phyloP scores from a whole-genome alignment of 2,113 vertebrate species.

The Podocnemis expansa region DNA sequence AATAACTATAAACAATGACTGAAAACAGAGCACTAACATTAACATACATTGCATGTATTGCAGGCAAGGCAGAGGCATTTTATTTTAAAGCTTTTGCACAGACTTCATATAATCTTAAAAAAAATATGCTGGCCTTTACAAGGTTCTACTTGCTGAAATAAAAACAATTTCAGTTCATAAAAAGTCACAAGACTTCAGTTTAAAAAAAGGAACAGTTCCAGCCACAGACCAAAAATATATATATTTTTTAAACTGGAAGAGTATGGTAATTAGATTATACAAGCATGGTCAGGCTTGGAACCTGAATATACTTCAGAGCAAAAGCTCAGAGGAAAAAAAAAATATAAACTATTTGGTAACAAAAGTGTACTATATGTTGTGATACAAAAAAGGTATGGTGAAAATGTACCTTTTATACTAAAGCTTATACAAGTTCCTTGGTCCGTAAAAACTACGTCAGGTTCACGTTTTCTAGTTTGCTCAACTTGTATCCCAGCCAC shows the following conservation, averaged over 20 bases:
- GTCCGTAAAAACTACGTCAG: conserved; percentile 98
- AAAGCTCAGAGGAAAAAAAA: conserved; percentile 88
- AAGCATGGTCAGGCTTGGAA: conserved; percentile 84
- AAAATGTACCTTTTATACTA: conserved; percentile 99
- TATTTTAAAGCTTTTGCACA: conserved; percentile 99
- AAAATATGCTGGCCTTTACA: conserved; percentile 92
- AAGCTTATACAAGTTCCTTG: conserved; percentile 99
- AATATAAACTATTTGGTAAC: conserved; percentile 98
- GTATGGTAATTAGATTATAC: conserved; percentile 85
- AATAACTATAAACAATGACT: conserved; percentile 79
- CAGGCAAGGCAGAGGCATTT: conserved; percentile 99
- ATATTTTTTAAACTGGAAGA: conserved; percentile 78
- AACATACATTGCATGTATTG: conserved; percentile 89
- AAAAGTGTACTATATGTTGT: conserved; percentile 97
- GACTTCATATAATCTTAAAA: conserved; percentile 96
- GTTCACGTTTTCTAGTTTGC: conserved; percentile 86
- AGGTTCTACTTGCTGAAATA: conserved; percentile 87
- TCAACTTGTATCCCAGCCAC: conserved; percentile 81
- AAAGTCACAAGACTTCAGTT: conserved; percentile 84
- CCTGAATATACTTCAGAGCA: conserved; percentile 85
- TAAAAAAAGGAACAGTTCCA: conserved; percentile 80
- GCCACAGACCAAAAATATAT: conserved; percentile 84
- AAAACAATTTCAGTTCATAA: conserved; percentile 85
- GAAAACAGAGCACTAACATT: conserved; percentile 82
- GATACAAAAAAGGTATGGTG: conserved; percentile 98